Evolutionary conservation across 1,140 invertebrate genomes (phyloP), one percentile per base, ranked within the genome.

Genomic region (Drosophila bifasciata): DNA sequence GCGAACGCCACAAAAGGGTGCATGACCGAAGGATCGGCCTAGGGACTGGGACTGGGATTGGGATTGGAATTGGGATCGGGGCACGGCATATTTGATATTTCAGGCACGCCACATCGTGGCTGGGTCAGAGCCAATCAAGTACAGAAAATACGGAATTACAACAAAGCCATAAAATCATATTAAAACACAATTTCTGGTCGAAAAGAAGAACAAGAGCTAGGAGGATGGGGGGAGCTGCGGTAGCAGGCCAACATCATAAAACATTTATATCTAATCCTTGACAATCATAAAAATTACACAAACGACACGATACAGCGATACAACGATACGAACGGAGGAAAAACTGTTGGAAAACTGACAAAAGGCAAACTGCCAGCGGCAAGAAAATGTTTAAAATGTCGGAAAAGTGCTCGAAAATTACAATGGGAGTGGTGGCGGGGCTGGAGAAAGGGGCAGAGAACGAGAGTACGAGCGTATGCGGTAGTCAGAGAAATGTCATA

Each of bases 231-330:
- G 25, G 1, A 8, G 21, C 8, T 23, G 53, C 15, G 43, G 57
- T 55, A 50, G 60, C 60, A 23, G 21, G 68, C 43, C 72, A 69
- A 73, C 68, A 58, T 43, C 67, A 84, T 90, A 90, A 90, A 90
- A 90, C 73, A 90, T 88, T 90, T 90, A 88, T 90, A 90, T 85
- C 81, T 85, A 86, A 90, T 90, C 88, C 88, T 90, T 88, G 88
- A 83, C 83, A 88, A 90, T 90, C 88, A 90, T 90, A 90, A 90
- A 84, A 90, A 90, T 80, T 86, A 88, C 55, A 78, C 60, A 83
- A 74, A 81, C 69, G 78, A 77, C 81, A 77, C 57, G 79, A 36
- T 36, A 68, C 73, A 76, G 61, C 62, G 78, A 75, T 63, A 75
- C 56, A 69, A 5, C 23, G 23, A 25, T 7, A 13, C 32, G 28